These are phyloP conservation scores for Polyommatus iphigenia DNA, from an alignment of 2,888 invertebrate species.

Conservation along the genomic window DNA sequence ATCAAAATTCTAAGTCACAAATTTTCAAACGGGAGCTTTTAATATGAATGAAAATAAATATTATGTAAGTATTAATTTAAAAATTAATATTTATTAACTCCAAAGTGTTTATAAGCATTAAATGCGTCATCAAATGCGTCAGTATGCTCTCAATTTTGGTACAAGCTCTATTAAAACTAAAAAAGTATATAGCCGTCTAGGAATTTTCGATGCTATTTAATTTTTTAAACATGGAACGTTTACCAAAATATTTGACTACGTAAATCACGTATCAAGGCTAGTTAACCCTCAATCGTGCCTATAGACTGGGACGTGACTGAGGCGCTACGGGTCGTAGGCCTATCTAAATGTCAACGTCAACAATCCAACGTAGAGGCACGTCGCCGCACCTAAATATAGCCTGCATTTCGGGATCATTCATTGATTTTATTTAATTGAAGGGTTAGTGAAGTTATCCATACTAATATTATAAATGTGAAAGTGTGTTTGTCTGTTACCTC, in stretches of 20 bases:
- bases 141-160: too few species aligned
- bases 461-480: too few species aligned
- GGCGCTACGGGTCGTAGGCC: background rate
- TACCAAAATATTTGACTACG: background rate
- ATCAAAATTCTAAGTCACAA: background rate
- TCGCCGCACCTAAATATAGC: background rate
- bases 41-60: too few species aligned
- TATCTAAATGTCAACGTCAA: conserved; percentile 5
- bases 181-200: background rate
- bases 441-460: background rate
- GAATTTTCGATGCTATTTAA: background rate
- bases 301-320: conserved; percentile 9
- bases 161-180: too few species aligned
- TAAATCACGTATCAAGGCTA: background rate
- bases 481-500: too few species aligned
- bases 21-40: background rate
- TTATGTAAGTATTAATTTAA: too few species aligned
- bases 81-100: too few species aligned
- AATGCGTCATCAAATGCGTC: too few species aligned
- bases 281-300: background rate
- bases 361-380: background rate
- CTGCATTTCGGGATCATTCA: background rate
- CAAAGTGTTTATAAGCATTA: too few species aligned
- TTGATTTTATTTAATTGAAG: background rate
- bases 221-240: background rate